Base-by-base conservation (phyloP, 2,797 vertebrate species). In the Anguilla obscura region DNA sequence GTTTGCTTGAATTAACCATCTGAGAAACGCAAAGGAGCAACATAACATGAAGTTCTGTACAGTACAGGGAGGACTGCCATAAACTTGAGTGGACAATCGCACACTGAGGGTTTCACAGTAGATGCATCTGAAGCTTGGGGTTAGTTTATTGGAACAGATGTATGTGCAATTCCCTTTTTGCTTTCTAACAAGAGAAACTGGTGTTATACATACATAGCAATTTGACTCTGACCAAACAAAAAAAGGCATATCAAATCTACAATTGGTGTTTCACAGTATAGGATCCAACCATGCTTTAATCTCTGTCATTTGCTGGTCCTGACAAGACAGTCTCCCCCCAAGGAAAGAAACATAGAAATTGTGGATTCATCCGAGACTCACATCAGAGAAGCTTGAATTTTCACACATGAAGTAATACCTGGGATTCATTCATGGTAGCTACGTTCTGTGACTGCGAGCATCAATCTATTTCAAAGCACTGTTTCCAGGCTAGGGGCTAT, bases 401-500 rank as follows among this genome's bases (percentile, higher is more conserved):
- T 76, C 71, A 36, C 71, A 14, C 71, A 76, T 76, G 71, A 3
- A 40, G 33, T 76, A 76, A 40, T 76, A 76, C 18, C 33, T 76
- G 71, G 27, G 71, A 76, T 71, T 71, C 30, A 71, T 27, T 71
- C 30, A 33, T 36, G 33, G 12, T 36, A 76, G 30, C 66, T 27
- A 40, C 27, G 40, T 76, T 16, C 33, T 76, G 33, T 76, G 30
- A 18, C 33, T 76, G 12, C 36, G 30, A 12, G n/a, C 30, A 12
- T 76, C 33, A 89, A 90, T 87, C 89, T 91, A 90, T 89, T 91
- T 87, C 63, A 90, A 76, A 40, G 30, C 33, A 21, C 14, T 91
- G 89, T 88, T 91, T 90, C 93, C 87, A 92, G 87, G 88, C 85
- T 60, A 88, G 87, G 56, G 89, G 88, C 88, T 92, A 85, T 92